A percentile compares a stretch with the other conserved stretches of the same genome.
These are phyloP conservation scores for Beris morrisii DNA, from an alignment of 2,888 invertebrate species.

Conservation along the genomic window DNA sequence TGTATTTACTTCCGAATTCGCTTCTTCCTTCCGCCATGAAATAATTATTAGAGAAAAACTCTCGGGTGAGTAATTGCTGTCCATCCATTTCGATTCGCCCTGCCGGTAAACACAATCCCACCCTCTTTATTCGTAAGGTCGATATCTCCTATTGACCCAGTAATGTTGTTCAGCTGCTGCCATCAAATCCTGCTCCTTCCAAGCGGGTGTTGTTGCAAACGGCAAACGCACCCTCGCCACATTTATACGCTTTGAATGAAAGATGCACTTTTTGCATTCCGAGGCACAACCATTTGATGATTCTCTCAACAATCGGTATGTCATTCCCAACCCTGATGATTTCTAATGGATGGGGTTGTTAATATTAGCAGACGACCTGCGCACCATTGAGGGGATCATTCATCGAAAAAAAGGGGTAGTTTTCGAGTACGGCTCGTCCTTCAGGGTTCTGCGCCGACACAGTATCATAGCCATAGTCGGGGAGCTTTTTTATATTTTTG, in stretches of 20 bases:
- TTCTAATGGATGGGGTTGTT: slow-evolving; percentile 19
- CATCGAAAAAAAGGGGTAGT: too few species aligned
- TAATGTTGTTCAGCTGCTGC: slow-evolving; percentile 19
- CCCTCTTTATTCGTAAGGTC: slow-evolving; percentile 16
- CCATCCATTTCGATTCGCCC: too few species aligned
- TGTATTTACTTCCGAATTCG: too few species aligned
- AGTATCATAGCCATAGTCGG: too few species aligned
- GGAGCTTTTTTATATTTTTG: too few species aligned
- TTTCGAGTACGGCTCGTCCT: too few species aligned
- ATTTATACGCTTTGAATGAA: slow-evolving; percentile 23
- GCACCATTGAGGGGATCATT: neutral
- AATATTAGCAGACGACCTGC: slow-evolving; percentile 15
- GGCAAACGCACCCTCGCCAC: slow-evolving; percentile 11
- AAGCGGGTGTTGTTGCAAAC: neutral
- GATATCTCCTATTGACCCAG: slow-evolving; percentile 32
- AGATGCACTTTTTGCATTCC: slow-evolving; percentile 26
- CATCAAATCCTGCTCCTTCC: too few species aligned
- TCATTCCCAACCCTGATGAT: slow-evolving; percentile 16
- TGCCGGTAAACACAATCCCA: too few species aligned
- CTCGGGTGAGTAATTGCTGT: too few species aligned
- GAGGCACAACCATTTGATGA: slow-evolving; percentile 11
- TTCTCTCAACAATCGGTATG: neutral
- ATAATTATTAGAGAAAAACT: too few species aligned
- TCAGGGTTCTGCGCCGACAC: too few species aligned
- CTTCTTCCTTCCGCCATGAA: too few species aligned